These are phyloP conservation scores for Bufo bufo DNA, from an alignment of 2,113 vertebrate genomes.

Conservation along the genomic window DNA sequence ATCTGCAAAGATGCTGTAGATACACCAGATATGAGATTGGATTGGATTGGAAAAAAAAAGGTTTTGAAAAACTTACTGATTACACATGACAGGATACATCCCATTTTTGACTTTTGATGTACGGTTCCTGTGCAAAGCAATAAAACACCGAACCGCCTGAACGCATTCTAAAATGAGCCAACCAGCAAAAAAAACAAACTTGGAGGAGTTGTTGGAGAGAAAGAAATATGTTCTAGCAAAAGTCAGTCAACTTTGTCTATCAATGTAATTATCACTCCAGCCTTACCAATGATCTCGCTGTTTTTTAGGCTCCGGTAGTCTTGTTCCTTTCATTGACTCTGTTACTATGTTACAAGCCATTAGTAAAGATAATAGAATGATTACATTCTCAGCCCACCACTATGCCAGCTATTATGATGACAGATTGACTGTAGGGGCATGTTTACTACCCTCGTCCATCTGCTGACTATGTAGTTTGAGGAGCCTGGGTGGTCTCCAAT, in stretches of 20 bases:
- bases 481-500: slow-evolving; percentile 43
- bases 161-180: no score
- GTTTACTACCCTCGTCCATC: slow-evolving; percentile 42
- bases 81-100: background rate
- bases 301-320: background rate
- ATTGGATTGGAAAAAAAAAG: no score
- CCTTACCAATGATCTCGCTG: background rate
- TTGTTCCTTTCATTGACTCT: background rate
- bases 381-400: slow-evolving; percentile 5
- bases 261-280: background rate
- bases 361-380: slow-evolving; percentile 34
- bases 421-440: slow-evolving; percentile 40
- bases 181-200: no score
- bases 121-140: no score
- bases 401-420: slow-evolving; percentile 34
- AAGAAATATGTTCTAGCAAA: background rate
- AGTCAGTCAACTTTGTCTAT: background rate
- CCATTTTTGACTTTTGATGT: no score
- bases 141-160: no score
- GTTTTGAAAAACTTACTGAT: background rate
- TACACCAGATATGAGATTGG: no score
- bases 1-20: no score
- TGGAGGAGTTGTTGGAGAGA: no score
- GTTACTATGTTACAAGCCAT: slow-evolving; percentile 29
- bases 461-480: slow-evolving; percentile 15